Evolutionary conservation across 2,113 vertebrate species (phyloP).

Genomic region (Scortum barcoo): DNA sequence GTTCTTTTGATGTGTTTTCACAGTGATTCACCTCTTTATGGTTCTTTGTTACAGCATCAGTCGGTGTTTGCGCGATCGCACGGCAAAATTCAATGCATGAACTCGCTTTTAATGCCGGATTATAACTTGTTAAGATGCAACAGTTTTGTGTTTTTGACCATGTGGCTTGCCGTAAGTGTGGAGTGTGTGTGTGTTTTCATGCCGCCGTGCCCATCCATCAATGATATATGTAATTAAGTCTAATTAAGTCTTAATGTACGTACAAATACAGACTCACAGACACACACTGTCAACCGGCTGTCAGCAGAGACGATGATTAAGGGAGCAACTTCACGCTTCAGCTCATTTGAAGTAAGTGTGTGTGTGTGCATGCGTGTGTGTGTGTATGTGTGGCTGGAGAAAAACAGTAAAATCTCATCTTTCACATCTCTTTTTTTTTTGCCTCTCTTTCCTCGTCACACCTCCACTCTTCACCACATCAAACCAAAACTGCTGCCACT

Average conservation of each 20-base stretch:
- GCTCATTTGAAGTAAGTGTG: background rate
- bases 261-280: conserved; percentile 31
- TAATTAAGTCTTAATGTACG: conserved; percentile 42
- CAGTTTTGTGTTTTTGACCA: too few species aligned
- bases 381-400: conserved; percentile 7
- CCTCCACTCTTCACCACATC: conserved; percentile 64
- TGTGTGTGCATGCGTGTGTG: conserved; percentile 2
- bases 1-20: too few species aligned
- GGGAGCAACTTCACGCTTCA: conserved; percentile 11
- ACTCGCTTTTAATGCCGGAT: background rate
- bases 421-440: conserved; percentile 16
- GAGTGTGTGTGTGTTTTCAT: conserved; percentile 27
- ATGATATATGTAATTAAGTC: conserved; percentile 32
- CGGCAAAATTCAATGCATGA: background rate
- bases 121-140: background rate
- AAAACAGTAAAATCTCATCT: conserved; percentile 25
- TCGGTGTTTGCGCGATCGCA: background rate
- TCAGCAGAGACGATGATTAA: conserved; percentile 36
- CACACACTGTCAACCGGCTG: conserved; percentile 15
- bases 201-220: background rate
- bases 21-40: background rate
- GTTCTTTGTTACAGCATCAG: background rate
- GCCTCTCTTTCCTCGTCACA: conserved; percentile 26
- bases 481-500: conserved; percentile 64
- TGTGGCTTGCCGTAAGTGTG: too few species aligned